Conservation (phyloP, 2,113 vertebrate genomes). For the Pristiophorus japonicus region DNA sequence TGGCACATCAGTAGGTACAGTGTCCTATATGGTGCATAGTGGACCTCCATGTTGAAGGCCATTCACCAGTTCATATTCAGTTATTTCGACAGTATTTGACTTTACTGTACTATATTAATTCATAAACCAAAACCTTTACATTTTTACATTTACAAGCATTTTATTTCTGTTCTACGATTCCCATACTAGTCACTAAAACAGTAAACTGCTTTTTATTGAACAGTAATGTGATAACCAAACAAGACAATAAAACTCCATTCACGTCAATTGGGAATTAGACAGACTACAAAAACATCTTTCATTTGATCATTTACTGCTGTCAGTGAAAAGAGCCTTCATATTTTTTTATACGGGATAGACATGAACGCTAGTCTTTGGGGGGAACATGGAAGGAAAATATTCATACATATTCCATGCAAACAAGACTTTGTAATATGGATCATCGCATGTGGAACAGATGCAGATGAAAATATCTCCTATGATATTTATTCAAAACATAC, state of each 20-base stretch:
- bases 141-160: background rate
- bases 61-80: background rate
- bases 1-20: background rate
- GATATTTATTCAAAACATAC: background rate
- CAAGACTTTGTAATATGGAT: background rate
- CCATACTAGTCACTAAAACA: background rate
- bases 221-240: background rate
- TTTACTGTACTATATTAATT: background rate
- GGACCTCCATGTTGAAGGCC: background rate
- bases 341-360: background rate
- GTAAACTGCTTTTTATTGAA: background rate
- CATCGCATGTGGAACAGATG: background rate
- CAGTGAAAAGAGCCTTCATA: slow-evolving; percentile 21
- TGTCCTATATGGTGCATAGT: background rate
- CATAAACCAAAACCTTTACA: background rate
- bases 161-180: background rate
- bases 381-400: background rate
- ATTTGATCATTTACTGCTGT: slow-evolving; percentile 5
- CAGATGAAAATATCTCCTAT: background rate
- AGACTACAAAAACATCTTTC: background rate
- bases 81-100: background rate
- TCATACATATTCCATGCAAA: background rate
- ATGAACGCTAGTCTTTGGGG: background rate
- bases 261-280: background rate
- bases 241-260: background rate